Conservation (phyloP, 2,888 invertebrate species). For the Lasioglossum leucozonium region DNA sequence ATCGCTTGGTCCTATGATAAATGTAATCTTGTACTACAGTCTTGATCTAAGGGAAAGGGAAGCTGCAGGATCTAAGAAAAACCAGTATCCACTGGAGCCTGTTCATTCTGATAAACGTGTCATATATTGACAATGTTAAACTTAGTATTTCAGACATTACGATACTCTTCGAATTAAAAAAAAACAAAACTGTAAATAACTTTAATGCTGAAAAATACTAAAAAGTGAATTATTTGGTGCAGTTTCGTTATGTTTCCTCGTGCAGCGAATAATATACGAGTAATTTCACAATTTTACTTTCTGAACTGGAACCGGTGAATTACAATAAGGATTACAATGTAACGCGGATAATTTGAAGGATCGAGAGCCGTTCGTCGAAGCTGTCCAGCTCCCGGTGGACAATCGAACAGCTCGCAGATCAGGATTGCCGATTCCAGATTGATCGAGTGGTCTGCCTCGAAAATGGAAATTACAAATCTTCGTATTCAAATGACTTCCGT, state of each 20-base stretch:
- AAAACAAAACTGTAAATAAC: not conserved
- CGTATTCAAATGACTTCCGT: slow-evolving; percentile 33
- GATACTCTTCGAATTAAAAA: no score
- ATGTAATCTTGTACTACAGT: not conserved
- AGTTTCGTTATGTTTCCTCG: not conserved
- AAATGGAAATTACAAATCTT: slow-evolving; percentile 49
- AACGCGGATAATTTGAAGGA: not conserved
- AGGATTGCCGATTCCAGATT: slow-evolving; percentile 6
- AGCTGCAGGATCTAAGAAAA: no score
- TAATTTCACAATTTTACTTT: not conserved
- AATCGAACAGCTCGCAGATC: slow-evolving; percentile 11
- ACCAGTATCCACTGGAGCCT: no score
- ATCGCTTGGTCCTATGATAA: not conserved
- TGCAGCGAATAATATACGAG: not conserved
- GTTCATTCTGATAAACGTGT: no score
- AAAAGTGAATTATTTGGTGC: not conserved
- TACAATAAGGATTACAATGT: not conserved
- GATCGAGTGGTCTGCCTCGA: slow-evolving; percentile 22
- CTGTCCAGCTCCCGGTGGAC: not conserved
- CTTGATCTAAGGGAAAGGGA: no score
- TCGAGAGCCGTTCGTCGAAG: not conserved
- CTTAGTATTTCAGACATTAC: no score
- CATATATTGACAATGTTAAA: no score
- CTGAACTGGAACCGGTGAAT: not conserved
- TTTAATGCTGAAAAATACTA: not conserved